Percentiles rank a stretch among this genome's conserved stretches.
Conservation (phyloP, 2,113 vertebrate species). For the Brachirus orientalis region DNA sequence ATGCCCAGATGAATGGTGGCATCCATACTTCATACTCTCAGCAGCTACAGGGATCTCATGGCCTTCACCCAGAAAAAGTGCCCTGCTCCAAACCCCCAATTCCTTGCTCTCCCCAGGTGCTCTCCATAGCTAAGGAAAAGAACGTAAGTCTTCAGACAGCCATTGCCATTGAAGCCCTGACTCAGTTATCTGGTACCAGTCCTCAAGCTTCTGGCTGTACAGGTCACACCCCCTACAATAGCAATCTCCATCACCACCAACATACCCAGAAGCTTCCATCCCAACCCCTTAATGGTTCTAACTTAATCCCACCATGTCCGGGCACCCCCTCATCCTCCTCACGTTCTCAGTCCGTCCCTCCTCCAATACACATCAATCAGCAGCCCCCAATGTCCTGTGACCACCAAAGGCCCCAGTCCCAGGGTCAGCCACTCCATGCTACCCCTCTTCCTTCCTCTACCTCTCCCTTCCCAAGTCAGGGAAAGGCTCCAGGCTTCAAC, state of each 20-base stretch:
- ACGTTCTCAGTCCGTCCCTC: conserved; percentile 77
- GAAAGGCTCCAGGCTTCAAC: conserved; percentile 58
- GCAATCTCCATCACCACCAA: conserved; percentile 71
- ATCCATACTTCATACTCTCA: conserved; percentile 58
- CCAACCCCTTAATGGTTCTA: conserved; percentile 63
- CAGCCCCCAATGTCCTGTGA: conserved; percentile 71
- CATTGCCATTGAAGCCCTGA: conserved; percentile 96
- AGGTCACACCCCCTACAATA: conserved; percentile 61
- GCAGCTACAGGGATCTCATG: conserved; percentile 56
- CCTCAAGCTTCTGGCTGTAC: conserved; percentile 76
- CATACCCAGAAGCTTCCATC: conserved; percentile 44
- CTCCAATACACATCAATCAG: conserved; percentile 71
- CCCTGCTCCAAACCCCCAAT: conserved; percentile 82
- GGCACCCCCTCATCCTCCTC: conserved; percentile 62
- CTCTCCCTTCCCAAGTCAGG: conserved; percentile 75
- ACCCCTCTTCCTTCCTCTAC: conserved; percentile 71
- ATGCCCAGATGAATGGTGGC: conserved; percentile 68
- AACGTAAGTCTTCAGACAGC: conserved; percentile 96
- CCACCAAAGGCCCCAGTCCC: conserved; percentile 78
- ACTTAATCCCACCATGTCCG: conserved; percentile 53
- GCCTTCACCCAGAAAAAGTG: conserved; percentile 54
- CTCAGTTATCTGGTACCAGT: conserved; percentile 89
- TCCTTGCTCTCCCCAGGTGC: conserved; percentile 91
- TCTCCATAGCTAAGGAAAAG: conserved; percentile 96
- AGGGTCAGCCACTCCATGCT: conserved; percentile 72